phyloP scores from a whole-genome alignment of 2,113 vertebrate genomes.

The Brachyhypopomus occidentalis region DNA sequence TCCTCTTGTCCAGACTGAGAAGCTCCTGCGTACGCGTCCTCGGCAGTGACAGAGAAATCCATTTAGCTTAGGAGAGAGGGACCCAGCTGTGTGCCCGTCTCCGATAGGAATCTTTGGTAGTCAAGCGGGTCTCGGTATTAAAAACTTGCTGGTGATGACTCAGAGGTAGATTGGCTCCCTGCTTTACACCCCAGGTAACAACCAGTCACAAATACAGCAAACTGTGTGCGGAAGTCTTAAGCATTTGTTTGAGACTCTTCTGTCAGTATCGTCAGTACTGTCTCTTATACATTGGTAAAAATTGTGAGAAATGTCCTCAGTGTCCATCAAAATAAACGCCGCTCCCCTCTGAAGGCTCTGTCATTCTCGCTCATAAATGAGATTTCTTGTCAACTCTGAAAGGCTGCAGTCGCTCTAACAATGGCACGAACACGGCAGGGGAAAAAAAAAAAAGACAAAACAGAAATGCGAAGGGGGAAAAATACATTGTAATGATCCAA shows the following conservation, averaged over 20 bases:
- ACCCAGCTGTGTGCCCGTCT: constrained; percentile 53
- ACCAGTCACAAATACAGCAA: constrained; percentile 28
- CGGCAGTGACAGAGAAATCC: constrained; percentile 73
- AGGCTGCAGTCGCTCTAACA: background rate
- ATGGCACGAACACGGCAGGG: background rate
- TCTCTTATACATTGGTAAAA: too few species aligned
- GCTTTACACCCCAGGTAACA: background rate
- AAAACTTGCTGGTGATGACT: background rate
- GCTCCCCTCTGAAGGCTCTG: constrained; percentile 37
- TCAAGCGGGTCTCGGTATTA: background rate
- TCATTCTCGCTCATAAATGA: constrained; percentile 2
- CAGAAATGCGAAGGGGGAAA: background rate
- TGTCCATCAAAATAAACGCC: constrained; percentile 13
- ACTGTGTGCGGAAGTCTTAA: too few species aligned
- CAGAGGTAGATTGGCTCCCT: background rate
- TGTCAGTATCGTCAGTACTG: too few species aligned
- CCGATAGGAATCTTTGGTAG: constrained; percentile 8
- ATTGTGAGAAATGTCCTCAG: too few species aligned
- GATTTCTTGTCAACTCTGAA: constrained; percentile 24
- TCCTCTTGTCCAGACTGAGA: constrained; percentile 72
- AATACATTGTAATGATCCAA: constrained; percentile 38
- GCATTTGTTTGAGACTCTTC: too few species aligned
- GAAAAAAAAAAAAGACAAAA: constrained; percentile 1
- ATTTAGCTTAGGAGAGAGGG: constrained; percentile 73
- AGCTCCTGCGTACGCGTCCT: constrained; percentile 68